Evolutionary conservation across 2,888 invertebrate genomes (phyloP), one percentile per base, ranked within the genome.

Genomic region (Tiphia femorata): DNA sequence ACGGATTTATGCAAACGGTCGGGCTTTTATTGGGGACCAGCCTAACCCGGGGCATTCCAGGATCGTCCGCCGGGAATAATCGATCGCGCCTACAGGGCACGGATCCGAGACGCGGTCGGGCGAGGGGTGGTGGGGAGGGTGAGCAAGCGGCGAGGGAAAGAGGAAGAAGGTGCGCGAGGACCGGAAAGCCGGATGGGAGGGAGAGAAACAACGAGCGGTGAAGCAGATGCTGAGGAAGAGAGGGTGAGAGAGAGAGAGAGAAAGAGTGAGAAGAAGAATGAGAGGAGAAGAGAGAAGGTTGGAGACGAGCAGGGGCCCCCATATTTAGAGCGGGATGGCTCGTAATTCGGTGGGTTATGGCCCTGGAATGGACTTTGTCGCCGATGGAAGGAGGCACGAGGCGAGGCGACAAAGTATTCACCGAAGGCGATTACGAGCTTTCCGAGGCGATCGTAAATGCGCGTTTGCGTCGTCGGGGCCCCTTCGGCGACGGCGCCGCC

Each of bases 1-100:
- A 52, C 64, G 52, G 62, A 67, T 71, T 69, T 71, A 67, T 71
- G 71, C 68, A 71, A 71, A 71, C 70, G 68, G 49, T 42, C 62
- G 17, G 60, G 27, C 52, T 58, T 60, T 68, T 53, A 61, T 58
- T 54, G 58, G 49, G 47, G 38, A n/a, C 17, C 33, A 47, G 21
- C 50, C 44, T 12, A 55, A 20, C 51, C 19, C 47, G 30, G 50
- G 41, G 20, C 53, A 62, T 62, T 62, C 58, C 62, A 37, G 40
- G 58, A 56, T 61, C 60, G 4, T n/a, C 21, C 29, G 17, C 29
- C 47, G 37, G 41, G 55, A 55, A 67, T 67, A 70, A 72, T 67
- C 68, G 67, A 65, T 67, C 58, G 61, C 43, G 38, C 40, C 38
- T 29, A 17, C 17, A 33, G 19, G 41, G 33, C 6, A 14, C 30